Conservation (phyloP, 2,888 invertebrate species). For the Deilephila porcellus region DNA sequence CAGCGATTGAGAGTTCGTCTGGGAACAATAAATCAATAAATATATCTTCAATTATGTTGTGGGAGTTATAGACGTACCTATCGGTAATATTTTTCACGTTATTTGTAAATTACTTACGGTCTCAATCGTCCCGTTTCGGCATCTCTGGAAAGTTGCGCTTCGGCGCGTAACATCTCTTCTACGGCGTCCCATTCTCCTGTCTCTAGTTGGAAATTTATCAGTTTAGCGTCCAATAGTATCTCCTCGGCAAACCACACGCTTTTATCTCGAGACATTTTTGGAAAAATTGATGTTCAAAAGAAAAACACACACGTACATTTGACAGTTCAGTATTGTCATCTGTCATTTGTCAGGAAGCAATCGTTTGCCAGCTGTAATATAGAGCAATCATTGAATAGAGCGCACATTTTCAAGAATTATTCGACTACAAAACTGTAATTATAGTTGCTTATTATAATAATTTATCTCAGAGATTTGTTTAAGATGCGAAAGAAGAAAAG, state of each 20-base stretch:
- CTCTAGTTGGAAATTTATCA: conserved; percentile 80
- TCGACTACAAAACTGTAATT: background rate
- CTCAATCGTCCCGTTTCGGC: conserved; percentile 79
- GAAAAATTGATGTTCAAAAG: conserved; percentile 34
- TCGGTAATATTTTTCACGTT: background rate
- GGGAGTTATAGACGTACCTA: background rate
- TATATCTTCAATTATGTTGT: too few species aligned
- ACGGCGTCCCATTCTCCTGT: conserved; percentile 83
- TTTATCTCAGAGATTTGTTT: too few species aligned
- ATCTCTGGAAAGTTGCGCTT: conserved; percentile 80
- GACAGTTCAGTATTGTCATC: conserved; percentile 35
- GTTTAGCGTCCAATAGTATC: conserved; percentile 79
- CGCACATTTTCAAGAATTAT: background rate
- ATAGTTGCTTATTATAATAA: too few species aligned
- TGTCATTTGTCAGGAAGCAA: conserved; percentile 6
- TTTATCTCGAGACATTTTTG: conserved; percentile 80
- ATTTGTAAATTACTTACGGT: conserved; percentile 63
- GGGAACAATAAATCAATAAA: too few species aligned
- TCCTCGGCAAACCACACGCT: conserved; percentile 84
- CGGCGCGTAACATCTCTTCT: conserved; percentile 81
- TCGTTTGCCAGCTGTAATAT: background rate
- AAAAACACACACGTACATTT: conserved; percentile 36
- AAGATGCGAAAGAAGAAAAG: too few species aligned
- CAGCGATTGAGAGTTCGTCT: too few species aligned
- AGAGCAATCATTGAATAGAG: too few species aligned